phyloP scores from a whole-genome alignment of 2,888 invertebrate species.

The Pheosia tremula region DNA sequence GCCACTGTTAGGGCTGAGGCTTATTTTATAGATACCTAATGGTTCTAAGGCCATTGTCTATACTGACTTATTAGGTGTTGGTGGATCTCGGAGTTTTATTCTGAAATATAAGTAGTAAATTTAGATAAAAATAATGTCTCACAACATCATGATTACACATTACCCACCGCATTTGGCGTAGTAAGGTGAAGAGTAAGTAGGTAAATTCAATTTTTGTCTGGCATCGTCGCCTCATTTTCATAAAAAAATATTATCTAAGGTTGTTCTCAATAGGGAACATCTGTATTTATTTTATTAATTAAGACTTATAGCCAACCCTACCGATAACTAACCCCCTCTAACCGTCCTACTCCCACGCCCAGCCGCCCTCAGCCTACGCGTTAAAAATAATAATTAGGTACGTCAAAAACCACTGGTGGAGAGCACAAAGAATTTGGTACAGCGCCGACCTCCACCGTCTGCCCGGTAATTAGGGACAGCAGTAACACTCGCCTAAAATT shows the following conservation, averaged over 20 bases:
- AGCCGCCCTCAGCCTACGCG: slow-evolving; percentile 30
- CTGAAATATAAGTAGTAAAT: too few relatives aligned
- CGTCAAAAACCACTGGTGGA: slow-evolving; percentile 32
- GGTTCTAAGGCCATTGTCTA: too few relatives aligned
- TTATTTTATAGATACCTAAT: too few relatives aligned
- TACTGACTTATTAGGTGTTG: too few relatives aligned
- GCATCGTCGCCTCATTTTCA: too few relatives aligned
- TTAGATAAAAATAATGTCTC: too few relatives aligned
- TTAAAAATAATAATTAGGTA: slow-evolving; percentile 45
- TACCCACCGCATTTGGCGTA: too few relatives aligned
- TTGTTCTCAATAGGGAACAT: not conserved
- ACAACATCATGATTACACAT: too few relatives aligned
- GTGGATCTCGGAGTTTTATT: too few relatives aligned
- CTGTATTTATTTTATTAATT: not conserved
- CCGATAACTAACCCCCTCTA: slow-evolving; percentile 16
- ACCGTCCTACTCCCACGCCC: slow-evolving; percentile 9
- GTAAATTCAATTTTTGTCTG: too few relatives aligned
- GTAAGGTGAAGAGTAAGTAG: too few relatives aligned
- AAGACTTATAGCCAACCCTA: not conserved
- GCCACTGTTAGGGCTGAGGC: too few relatives aligned
- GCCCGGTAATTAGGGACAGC: slow-evolving; percentile 22
- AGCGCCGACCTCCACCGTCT: slow-evolving; percentile 15
- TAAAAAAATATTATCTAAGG: not conserved
- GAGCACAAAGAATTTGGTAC: slow-evolving; percentile 32
- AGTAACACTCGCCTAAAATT: slow-evolving; percentile 7